Evolutionary conservation across 2,888 invertebrate species (phyloP).

Genomic region (Torymus auratus): DNA sequence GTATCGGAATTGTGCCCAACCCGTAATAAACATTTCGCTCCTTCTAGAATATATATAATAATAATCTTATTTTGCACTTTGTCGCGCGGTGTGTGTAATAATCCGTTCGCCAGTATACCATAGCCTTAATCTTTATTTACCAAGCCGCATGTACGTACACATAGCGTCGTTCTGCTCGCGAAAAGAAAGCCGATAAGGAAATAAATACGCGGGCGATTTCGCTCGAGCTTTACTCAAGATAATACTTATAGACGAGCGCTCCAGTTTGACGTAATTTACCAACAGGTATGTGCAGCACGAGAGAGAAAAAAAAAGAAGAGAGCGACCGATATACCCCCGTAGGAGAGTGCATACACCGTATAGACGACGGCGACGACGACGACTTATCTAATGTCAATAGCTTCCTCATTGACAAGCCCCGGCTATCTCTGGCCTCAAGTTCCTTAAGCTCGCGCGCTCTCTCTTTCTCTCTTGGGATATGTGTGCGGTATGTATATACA

Average conservation of each 20-base stretch:
- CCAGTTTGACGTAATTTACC: constrained; percentile 49
- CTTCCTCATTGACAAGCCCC: constrained; percentile 64
- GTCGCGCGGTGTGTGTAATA: not conserved
- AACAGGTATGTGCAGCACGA: constrained; percentile 4
- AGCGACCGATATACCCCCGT: no score
- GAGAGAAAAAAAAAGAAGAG: not conserved
- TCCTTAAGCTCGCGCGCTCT: no score
- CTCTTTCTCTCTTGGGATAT: no score
- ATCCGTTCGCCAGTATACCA: not conserved
- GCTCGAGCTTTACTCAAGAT: constrained; percentile 50
- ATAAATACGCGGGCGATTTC: not conserved
- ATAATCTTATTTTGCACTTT: not conserved
- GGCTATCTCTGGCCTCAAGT: constrained; percentile 32
- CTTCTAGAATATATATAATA: no score
- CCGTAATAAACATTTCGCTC: no score
- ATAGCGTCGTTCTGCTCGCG: not conserved
- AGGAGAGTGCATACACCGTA: no score
- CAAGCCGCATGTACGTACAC: not conserved
- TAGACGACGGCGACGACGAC: not conserved
- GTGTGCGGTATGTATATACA: no score
- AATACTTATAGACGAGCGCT: not conserved
- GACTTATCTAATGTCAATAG: constrained; percentile 67
- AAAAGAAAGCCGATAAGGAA: constrained; percentile 11
- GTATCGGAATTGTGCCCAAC: not conserved
- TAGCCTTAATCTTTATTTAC: constrained; percentile 43